These are phyloP conservation scores for Drosophila buzzatii DNA, from an alignment of 2,888 invertebrate species.

Conservation along the genomic window DNA sequence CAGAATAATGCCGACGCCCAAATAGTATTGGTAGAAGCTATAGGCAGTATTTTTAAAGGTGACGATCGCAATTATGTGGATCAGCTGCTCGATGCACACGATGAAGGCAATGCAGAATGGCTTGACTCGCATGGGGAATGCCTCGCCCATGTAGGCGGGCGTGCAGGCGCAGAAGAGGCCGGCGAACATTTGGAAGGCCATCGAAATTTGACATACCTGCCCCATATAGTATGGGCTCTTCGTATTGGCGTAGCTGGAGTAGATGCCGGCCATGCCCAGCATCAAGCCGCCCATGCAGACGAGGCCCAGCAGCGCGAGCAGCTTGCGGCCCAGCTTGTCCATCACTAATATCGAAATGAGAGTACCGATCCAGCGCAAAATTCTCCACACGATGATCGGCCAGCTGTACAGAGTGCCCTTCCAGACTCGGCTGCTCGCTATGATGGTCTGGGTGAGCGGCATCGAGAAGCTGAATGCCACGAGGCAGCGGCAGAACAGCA, in stretches of 20 bases:
- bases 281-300: constrained; percentile 64
- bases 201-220: constrained; percentile 50
- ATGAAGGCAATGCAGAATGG: constrained; percentile 65
- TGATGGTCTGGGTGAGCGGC: constrained; percentile 61
- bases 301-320: constrained; percentile 58
- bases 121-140: constrained; percentile 73
- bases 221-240: constrained; percentile 39
- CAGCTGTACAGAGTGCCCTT: constrained; percentile 37
- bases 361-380: constrained; percentile 68
- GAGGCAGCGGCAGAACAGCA: constrained; percentile 69
- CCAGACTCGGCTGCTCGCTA: constrained; percentile 23
- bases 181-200: constrained; percentile 69
- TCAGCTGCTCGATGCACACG: constrained; percentile 67
- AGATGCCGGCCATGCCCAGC: constrained; percentile 64
- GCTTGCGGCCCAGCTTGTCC: constrained; percentile 71
- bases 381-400: constrained; percentile 57
- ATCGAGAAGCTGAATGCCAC: constrained; percentile 77
- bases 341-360: constrained; percentile 46
- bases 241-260: constrained; percentile 24
- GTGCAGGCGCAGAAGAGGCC: constrained; percentile 74
- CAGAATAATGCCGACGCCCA: constrained; percentile 60
- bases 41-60: constrained; percentile 15
- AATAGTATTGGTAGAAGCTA: constrained; percentile 49
- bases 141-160: constrained; percentile 76
- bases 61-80: constrained; percentile 65